Base-by-base conservation (phyloP, 2,113 vertebrate genomes). In the Leptosomus discolor region DNA sequence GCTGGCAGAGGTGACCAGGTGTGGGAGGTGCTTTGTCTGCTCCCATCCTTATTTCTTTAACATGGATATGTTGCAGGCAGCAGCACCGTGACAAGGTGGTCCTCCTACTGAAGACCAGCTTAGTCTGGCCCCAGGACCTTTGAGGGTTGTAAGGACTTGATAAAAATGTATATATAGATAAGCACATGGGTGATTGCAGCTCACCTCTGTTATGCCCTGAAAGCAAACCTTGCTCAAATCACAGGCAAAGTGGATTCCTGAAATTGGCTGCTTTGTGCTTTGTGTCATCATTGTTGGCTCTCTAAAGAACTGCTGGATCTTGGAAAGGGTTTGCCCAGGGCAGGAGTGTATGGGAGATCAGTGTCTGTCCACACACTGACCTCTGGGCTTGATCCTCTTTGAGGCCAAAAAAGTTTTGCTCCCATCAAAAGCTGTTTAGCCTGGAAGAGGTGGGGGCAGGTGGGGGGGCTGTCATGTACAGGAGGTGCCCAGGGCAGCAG, bases 401-500 rank as follows among this genome's bases (percentile, higher is more conserved):
- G 23, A 34, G 8, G 30, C 36, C 39, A 57, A 57, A 19, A 43
- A 41, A 20, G 36, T 15, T 68, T 27, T 61, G 23, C 19, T 84
- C 30, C 30, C 23, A 8, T 4, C 19, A 19, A 39, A 54, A 36
- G 48, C 63, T 77, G 39, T 26, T 30, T n/a, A 69, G 48, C 17
- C 20, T 11, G 51, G n/a, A 46, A 82, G 48, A 16, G 43, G 37
- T 34, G 23, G 46, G 54, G 17, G 23, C 15, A 22, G 37, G 9
- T 1, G 15, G 32, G 39, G 19, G 23, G 8, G 19, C 9, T 91
- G 29, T 37, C 12, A 1, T 7, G 54, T 7, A 9, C 2, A 1
- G 12, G 20, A 39, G 8, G 9, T n/a, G 34, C 51, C 7, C 11
- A 19, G 73, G 51, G 29, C 34, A 74, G 29, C 23, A 60, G 15